A percentile compares a stretch with the other conserved stretches of the same genome.
Evolutionary conservation across 2,888 invertebrate genomes (phyloP).

Genomic region (Pollenia griseotomentosa): DNA sequence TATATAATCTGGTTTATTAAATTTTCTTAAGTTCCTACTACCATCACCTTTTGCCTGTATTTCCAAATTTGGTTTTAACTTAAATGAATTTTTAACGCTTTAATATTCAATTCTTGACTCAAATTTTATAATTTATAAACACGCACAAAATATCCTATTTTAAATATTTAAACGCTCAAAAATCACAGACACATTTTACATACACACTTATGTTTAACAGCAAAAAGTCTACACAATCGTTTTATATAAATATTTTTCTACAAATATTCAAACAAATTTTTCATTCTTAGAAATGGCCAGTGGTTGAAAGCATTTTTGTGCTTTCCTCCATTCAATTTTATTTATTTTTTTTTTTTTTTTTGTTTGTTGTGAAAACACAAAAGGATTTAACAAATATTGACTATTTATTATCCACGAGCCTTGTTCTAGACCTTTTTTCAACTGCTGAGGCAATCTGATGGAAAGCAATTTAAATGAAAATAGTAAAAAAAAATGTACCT

Average conservation of each 20-base stretch:
- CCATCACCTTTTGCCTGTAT: too few species aligned
- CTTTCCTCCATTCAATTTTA: neutral
- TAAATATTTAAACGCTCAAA: neutral
- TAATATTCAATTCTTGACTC: too few species aligned
- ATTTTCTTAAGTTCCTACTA: neutral
- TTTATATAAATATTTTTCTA: constrained; percentile 20
- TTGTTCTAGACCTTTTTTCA: neutral
- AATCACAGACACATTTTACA: neutral
- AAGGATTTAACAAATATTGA: constrained; percentile 45
- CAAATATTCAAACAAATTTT: constrained; percentile 44
- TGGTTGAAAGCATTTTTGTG: neutral
- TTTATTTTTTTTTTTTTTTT: neutral
- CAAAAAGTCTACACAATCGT: neutral
- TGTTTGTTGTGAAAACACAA: constrained; percentile 1
- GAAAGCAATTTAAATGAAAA: neutral
- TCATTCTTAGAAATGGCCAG: constrained; percentile 35
- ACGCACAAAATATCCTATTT: too few species aligned
- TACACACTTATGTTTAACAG: neutral
- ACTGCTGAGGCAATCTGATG: neutral
- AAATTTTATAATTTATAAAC: too few species aligned
- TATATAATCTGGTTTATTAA: neutral
- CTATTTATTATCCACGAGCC: constrained; percentile 2
- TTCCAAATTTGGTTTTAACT: too few species aligned
- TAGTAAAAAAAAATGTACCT: neutral
- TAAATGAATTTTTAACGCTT: too few species aligned